Evolutionary conservation across 2,797 vertebrate genomes (phyloP), one percentile per base, ranked within the genome.

Genomic region (Melanotaenia pygmaea): DNA sequence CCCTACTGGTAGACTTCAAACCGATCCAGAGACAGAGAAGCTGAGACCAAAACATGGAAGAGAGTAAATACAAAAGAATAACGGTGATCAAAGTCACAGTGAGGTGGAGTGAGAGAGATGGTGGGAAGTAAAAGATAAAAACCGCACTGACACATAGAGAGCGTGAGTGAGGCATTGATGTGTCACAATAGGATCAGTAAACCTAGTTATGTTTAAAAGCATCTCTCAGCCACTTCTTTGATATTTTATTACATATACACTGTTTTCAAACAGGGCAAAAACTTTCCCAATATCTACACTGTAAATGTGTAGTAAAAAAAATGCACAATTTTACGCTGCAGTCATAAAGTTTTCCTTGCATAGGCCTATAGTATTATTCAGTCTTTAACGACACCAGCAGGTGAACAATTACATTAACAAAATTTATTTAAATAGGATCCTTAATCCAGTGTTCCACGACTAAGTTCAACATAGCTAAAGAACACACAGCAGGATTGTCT

Each of bases 1-100:
- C 79, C 86, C 86, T 73, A 84, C 83, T 76, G 85, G 71, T 65
- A 73, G 72, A 89, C 86, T 90, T 91, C 86, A 90, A 87, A 89
- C 77, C 64, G 28, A 67, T 35, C 80, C 73, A 60, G 77, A 77
- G 63, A 78, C 59, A 51, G 70, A 59, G 70, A 65, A 62, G 64
- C 66, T 58, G 64, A 56, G 66, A 71, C 47, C 68, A 60, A 47
- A 70, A 40, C 76, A 57, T 53, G 67, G 32, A 58, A 64, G 72
- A 59, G 24, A 73, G 67, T 53, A 12, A 65, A 58, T 2, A 66
- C 63, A 73, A 58, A 65, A 56, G 56, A 28, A 72, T 68, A 64
- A 60, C 82, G 80, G 77, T 65, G 53, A 68, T 77, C 64, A 86
- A 77, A 87, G 70, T 67, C 71, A 70, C 69, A 80, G 45, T 8